Evolutionary conservation across 1,140 invertebrate genomes (phyloP), one percentile per base, ranked within the genome.

Genomic region (Drosophila neocordata): DNA sequence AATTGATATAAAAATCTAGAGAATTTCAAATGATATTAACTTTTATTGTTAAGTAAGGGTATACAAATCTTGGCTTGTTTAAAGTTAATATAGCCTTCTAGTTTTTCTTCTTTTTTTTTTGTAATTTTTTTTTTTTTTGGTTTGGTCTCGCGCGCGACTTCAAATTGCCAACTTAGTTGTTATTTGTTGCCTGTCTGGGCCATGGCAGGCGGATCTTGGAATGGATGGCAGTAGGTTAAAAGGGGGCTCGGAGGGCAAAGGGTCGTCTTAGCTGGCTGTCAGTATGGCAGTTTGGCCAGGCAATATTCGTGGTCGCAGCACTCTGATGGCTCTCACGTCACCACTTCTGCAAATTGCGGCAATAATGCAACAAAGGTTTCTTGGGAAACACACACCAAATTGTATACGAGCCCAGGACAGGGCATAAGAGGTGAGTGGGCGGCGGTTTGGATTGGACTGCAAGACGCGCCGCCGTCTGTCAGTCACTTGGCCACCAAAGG

Each of bases 351-450:
- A 85, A 85, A 85, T 85, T 85, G 82, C 82, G 78, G 82, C 82
- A 85, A 85, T 85, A 85, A 85, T 85, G 82, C 82, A 85, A 85
- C 82, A 85, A 85, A 85, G 82, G 82, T 85, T 85, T 85, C 82
- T 85, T 85, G 82, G 82, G 82, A 85, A 85, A 85, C 82, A 85
- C 81, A 87, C 78, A 78, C 82, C 82, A 85, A 85, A 87, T 87
- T 85, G 82, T 82, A 85, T 81, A 79, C 74, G 72, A 82, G 55
- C 38, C 67, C 37, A 37, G 59, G 65, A 24, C 31, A 24, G 56
- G 4, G 12, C 4, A 44, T 27, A 12, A 9, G 56, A 18, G 35
- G 24, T 8, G n/a, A 2, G 12, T 20, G 67, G 20, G 11, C 11
- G 24, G 4, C 0, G 0, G 37, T 5, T 11, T 41, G 24, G 8